Conservation (phyloP, 2,113 vertebrate genomes). For the Ptilonorhynchus violaceus region DNA sequence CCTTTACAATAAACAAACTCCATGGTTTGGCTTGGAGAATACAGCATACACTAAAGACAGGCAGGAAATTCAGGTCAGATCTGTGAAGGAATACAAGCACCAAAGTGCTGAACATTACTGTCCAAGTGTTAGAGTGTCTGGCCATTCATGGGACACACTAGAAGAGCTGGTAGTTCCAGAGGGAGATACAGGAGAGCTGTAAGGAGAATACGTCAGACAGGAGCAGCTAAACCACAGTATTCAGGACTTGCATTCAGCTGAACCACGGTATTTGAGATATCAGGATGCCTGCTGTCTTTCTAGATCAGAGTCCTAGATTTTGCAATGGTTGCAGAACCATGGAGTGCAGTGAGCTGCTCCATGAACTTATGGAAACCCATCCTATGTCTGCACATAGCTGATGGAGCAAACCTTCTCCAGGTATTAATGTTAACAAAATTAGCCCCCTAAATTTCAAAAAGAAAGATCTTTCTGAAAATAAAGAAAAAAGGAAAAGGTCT, state of each 20-base stretch:
- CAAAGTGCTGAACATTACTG: background rate
- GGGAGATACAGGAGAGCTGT: background rate
- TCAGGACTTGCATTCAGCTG: background rate
- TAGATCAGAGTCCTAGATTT: background rate
- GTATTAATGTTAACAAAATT: background rate
- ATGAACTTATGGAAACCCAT: fast-evolving
- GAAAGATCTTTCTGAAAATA: background rate
- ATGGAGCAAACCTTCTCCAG: background rate
- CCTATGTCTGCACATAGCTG: fast-evolving
- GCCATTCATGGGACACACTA: background rate
- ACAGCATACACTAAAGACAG: background rate
- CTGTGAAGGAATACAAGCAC: background rate
- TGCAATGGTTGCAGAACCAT: background rate
- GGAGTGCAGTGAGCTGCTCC: background rate
- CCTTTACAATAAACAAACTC: background rate
- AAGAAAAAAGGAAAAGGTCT: background rate
- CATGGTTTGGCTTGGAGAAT: background rate
- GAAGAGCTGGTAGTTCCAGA: background rate
- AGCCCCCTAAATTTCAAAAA: background rate
- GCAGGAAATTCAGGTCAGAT: background rate
- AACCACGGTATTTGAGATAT: background rate
- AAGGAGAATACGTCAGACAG: background rate
- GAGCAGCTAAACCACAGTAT: background rate
- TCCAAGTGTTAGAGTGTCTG: background rate
- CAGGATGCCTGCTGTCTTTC: background rate